Percentiles rank a stretch among this genome's conserved stretches.
Evolutionary conservation across 1,140 invertebrate genomes (phyloP).

Genomic region (Bombus huntii): DNA sequence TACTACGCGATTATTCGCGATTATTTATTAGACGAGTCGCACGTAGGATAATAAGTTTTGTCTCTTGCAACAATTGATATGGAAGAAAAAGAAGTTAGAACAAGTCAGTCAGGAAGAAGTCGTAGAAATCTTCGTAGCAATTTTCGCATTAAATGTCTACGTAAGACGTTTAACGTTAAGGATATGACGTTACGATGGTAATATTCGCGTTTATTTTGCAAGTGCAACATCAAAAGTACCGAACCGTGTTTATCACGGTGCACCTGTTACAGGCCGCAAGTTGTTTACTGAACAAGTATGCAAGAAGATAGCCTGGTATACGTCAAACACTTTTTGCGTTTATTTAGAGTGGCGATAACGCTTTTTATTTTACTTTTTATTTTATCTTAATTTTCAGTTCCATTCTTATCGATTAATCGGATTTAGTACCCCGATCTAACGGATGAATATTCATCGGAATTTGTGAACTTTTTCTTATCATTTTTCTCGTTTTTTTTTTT

Average conservation of each 20-base stretch:
- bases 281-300: background rate
- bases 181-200: background rate
- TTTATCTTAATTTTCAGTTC: background rate
- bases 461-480: no score
- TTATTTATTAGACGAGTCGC: background rate
- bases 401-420: background rate
- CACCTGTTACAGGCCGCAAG: background rate
- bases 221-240: background rate
- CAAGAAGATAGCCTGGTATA: background rate
- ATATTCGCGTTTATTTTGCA: background rate
- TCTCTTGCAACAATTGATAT: fast-evolving
- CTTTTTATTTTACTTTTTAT: background rate
- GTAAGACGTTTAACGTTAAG: background rate
- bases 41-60: background rate
- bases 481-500: no score
- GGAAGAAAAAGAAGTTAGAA: background rate
- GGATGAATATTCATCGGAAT: no score
- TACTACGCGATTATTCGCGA: no score
- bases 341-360: background rate
- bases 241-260: background rate
- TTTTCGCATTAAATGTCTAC: background rate
- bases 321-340: background rate
- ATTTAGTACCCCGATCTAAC: background rate
- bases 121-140: background rate
- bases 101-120: background rate